Base-by-base conservation (phyloP, 2,797 vertebrate species). In the Mormyrops attenuatus region DNA sequence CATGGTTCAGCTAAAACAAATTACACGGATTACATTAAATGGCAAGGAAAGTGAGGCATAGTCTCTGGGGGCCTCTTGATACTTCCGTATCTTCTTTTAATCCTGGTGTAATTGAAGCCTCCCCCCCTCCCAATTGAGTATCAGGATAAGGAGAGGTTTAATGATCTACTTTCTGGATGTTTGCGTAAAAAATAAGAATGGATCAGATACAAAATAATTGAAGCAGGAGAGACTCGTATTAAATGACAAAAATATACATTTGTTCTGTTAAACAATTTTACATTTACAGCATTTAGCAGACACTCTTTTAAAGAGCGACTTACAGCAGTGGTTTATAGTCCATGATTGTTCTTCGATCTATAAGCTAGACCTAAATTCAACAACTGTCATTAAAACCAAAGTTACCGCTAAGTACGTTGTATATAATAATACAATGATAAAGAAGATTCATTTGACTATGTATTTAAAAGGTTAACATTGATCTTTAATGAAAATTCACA, bases 1-100 rank as follows among this genome's bases (percentile, higher is more conserved):
- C 96, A 0, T 91, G 96, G 94, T 99, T 99, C 90, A 99, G 95
- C 98, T 99, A 94, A 5, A 91, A 93, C n/a, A 87, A 13, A 38
- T 66, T 7, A 89, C 88, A 89, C 53, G 0, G 82, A 90, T 34
- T 44, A 8, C 38, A 50, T 38, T 55, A 89, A 15, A 90, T 53
- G 88, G 53, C 53, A 63, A 8, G 66, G 22, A 63, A 26, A 6
- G 30, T n/a, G 22, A 26, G 41, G 41, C 85, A 8, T 63, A 69
- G 49, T 22, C 9, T 89, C 13, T 53, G 13, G 52, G 38, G 55
- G 3, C 13, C n/a, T 22, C 57, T 34, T 15, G 2, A 50, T 1
- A 73, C 22, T 30, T 73, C 38, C 2, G 22, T 26, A 20, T 49
- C 22, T 38, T 47, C 34, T 60, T 20, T 84, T 52, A 84, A 85